Percentiles rank a stretch among this genome's conserved stretches.
phyloP scores from a whole-genome alignment of 1,140 invertebrate genomes.

The Dendroctonus valens region DNA sequence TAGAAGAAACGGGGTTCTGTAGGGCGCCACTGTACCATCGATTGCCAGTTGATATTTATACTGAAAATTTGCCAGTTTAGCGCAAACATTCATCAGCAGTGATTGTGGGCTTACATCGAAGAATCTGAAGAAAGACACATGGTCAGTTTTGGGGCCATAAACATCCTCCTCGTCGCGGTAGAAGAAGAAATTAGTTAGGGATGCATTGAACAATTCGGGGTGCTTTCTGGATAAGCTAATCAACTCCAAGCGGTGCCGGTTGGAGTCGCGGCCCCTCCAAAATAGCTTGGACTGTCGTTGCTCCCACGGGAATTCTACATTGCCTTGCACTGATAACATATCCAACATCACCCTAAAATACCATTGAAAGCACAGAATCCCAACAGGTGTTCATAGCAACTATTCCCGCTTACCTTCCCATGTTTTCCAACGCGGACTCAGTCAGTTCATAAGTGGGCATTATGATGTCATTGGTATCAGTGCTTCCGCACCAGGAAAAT shows the following conservation, averaged over 20 bases:
- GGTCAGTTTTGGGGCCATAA: constrained; percentile 81
- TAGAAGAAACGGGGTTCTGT: constrained; percentile 89
- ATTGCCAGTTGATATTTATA: constrained; percentile 95
- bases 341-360: constrained; percentile 72
- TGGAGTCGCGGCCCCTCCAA: constrained; percentile 90
- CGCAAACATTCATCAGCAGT: constrained; percentile 28
- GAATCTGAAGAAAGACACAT: constrained; percentile 92
- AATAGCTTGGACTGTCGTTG: constrained; percentile 76
- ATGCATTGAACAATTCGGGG: constrained; percentile 85
- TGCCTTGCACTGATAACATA: constrained; percentile 85
- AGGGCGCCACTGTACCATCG: constrained; percentile 95
- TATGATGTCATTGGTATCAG: constrained; percentile 81
- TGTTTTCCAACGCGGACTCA: constrained; percentile 85
- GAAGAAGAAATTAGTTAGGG: constrained; percentile 96
- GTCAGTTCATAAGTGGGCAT: constrained; percentile 96
- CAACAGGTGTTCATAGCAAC: neutral
- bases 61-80: constrained; percentile 57
- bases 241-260: constrained; percentile 77
- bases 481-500: constrained; percentile 95
- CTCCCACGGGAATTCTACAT: constrained; percentile 69
- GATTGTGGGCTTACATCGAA: constrained; percentile 75
- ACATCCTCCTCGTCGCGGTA: constrained; percentile 80
- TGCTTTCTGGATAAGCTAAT: constrained; percentile 75
- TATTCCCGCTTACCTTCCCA: constrained; percentile 69
- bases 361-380: neutral